Conservation (phyloP, 2,113 vertebrate genomes). For the Serinus canaria region DNA sequence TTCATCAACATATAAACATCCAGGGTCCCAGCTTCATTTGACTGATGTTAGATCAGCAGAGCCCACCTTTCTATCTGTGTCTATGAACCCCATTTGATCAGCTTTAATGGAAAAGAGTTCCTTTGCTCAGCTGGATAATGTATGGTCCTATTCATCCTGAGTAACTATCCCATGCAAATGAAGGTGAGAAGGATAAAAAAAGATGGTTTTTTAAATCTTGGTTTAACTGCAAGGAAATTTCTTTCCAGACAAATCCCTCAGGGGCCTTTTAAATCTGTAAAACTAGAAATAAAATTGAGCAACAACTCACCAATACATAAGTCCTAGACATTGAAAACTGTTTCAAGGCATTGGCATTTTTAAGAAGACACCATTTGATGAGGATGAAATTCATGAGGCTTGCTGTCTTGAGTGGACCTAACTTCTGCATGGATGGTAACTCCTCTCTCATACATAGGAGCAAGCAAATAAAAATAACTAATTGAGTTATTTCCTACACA, state of each 20-base stretch:
- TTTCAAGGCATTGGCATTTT: background rate
- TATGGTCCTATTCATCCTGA: background rate
- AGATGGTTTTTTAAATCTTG: accelerated
- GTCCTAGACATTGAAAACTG: background rate
- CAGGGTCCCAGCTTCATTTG: background rate
- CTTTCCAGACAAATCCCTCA: background rate
- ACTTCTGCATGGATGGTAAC: background rate
- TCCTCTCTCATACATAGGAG: background rate
- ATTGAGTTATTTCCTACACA: constrained; percentile 27
- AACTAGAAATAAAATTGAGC: background rate
- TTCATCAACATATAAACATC: background rate
- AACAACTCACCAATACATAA: background rate
- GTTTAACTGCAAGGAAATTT: background rate
- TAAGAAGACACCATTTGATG: background rate
- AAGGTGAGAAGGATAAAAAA: background rate
- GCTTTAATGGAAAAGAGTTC: background rate
- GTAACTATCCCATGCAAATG: background rate
- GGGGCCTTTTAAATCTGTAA: background rate
- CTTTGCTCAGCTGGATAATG: background rate
- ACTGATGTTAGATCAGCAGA: background rate
- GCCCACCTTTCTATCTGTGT: background rate
- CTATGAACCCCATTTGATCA: background rate
- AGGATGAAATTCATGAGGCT: background rate
- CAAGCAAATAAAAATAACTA: constrained; percentile 41
- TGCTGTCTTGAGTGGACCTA: background rate